Percentiles rank a stretch among this genome's conserved stretches.
Evolutionary conservation across 2,888 invertebrate species (phyloP).

Genomic region (Erebia epiphron): DNA sequence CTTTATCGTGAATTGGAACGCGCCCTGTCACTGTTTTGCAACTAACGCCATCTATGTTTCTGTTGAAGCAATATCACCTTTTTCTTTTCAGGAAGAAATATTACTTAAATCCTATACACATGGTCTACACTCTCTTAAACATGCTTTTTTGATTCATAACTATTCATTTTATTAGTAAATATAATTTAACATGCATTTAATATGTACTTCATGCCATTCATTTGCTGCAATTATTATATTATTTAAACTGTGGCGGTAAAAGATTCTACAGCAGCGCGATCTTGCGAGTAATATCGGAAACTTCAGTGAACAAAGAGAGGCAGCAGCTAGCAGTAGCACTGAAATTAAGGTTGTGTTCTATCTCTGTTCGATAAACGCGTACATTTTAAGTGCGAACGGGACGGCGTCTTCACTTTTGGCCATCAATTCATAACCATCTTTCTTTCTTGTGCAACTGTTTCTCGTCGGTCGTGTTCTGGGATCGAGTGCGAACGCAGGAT

Average conservation of each 20-base stretch:
- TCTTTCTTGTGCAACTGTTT: conserved; percentile 83
- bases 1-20: conserved; percentile 25
- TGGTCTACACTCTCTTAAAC: too few species aligned
- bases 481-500: conserved; percentile 79
- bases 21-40: not conserved
- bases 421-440: conserved; percentile 78
- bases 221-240: not conserved
- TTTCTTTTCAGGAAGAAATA: not conserved
- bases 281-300: conserved; percentile 57
- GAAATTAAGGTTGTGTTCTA: conserved; percentile 77
- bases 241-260: conserved; percentile 46
- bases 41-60: conserved; percentile 32
- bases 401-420: conserved; percentile 70
- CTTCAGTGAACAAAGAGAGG: conserved; percentile 78
- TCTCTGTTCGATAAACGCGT: conserved; percentile 61
- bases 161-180: too few species aligned
- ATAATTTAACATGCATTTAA: not conserved
- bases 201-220: not conserved
- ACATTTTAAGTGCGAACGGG: conserved; percentile 59
- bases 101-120: too few species aligned
- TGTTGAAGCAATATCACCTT: not conserved
- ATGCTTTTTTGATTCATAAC: too few species aligned
- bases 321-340: conserved; percentile 62
- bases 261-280: conserved; percentile 51
- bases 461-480: conserved; percentile 80